Evolutionary conservation across 2,113 vertebrate genomes (phyloP), one percentile per base, ranked within the genome.

Genomic region (Gadus chalcogrammus): DNA sequence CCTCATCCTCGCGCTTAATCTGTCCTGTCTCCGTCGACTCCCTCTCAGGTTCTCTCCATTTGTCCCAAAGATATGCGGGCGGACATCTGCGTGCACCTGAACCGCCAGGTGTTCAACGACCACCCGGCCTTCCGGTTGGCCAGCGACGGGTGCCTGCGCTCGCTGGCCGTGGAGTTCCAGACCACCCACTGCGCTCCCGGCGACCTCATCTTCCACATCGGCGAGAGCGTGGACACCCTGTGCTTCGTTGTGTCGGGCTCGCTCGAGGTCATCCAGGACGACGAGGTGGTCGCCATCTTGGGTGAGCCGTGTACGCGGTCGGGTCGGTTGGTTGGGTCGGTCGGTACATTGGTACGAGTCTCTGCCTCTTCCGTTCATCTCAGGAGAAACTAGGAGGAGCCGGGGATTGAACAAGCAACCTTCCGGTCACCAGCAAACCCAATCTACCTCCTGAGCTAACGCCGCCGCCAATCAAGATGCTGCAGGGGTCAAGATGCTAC

Each of bases 1-100:
- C 58, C 15, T 60, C 53, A 8, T 3, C 4, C 18, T 70, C 0
- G n/a, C 15, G 11, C 48, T 15, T 6, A 64, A 52, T 20, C 20
- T 56, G 74, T 18, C 20, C 22, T 48, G 42, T 48, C 42, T 62
- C 56, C 22, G 58, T 27, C 8, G 15, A 22, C 38, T 22, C 64
- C 81, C 31, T 71, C 59, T 38, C 82, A 99, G 97, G 97, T 99
- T 55, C 94, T 99, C 56, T 95, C 95, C 1, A 98, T 98, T 83
- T 99, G 97, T 90, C 97, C 97, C 64, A 99, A 99, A 90, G 97
- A 99, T 88, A 99, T 99, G 97, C 93, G 97, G 66, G 97, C 97
- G 0, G 97, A 99, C 85, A 99, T 99, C 83, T 99, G 97, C 0
- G 97, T 99, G 59, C 97, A 99, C 85, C 94, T 99, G 53, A 99